phyloP scores from a whole-genome alignment of 2,113 vertebrate genomes.

The Mola mola region DNA sequence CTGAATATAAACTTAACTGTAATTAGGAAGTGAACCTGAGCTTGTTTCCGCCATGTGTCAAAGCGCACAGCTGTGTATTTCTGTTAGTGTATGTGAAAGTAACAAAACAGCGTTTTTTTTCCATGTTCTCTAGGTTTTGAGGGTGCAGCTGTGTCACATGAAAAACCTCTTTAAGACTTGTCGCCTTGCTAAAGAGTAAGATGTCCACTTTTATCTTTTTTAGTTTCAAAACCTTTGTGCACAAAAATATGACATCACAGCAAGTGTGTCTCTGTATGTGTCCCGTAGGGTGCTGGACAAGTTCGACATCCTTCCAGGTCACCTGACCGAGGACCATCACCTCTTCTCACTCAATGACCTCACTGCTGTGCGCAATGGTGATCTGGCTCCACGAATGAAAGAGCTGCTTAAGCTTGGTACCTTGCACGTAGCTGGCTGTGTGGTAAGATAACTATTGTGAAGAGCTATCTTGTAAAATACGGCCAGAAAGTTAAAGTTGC shows the following conservation, averaged over 20 bases:
- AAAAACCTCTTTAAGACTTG: slow-evolving; percentile 98
- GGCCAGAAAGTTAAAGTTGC: too few species aligned
- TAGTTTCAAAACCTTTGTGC: neutral
- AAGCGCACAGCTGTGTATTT: too few species aligned
- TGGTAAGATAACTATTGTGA: slow-evolving; percentile 83
- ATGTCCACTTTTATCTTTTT: neutral
- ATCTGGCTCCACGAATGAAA: slow-evolving; percentile 85
- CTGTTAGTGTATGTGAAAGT: too few species aligned
- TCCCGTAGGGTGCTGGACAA: slow-evolving; percentile 86
- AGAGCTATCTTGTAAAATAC: too few species aligned
- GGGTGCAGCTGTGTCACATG: slow-evolving; percentile 94
- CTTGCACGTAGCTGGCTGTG: slow-evolving; percentile 86
- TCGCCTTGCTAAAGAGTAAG: slow-evolving; percentile 93
- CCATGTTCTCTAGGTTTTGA: slow-evolving; percentile 82
- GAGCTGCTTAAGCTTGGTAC: slow-evolving; percentile 89
- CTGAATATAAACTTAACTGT: too few species aligned
- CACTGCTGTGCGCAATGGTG: slow-evolving; percentile 86
- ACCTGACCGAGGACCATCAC: slow-evolving; percentile 95
- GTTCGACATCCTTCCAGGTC: slow-evolving; percentile 90
- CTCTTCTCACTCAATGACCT: slow-evolving; percentile 93
- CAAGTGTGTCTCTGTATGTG: neutral
- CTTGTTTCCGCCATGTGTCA: neutral
- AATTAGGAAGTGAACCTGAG: neutral
- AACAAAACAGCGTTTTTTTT: neutral
- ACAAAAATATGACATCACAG: neutral